phyloP scores from a whole-genome alignment of 2,113 vertebrate species.

The Gnathonemus longibarbis region DNA sequence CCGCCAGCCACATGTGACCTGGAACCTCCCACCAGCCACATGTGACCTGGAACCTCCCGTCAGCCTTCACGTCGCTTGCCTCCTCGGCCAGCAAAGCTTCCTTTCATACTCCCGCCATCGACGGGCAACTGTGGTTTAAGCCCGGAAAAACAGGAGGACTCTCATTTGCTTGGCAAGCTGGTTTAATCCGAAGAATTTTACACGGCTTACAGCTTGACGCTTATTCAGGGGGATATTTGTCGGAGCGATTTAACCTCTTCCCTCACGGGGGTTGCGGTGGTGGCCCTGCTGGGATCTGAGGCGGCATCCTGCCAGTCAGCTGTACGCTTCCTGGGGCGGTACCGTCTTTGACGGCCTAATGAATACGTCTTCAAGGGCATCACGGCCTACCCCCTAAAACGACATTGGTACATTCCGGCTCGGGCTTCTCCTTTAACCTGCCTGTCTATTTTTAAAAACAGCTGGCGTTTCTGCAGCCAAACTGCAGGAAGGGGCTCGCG shows the following conservation, averaged over 20 bases:
- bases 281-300: neutral
- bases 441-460: neutral
- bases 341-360: neutral
- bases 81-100: neutral
- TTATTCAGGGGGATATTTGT: neutral
- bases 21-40: neutral
- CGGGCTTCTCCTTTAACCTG: neutral
- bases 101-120: neutral
- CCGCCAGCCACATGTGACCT: too few species aligned
- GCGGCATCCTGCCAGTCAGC: neutral
- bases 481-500: neutral
- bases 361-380: neutral
- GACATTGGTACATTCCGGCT: neutral
- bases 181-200: constrained; percentile 2
- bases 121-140: neutral
- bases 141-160: neutral
- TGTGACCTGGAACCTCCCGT: neutral
- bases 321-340: neutral
- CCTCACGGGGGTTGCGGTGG: neutral
- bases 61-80: neutral
- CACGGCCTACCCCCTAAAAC: neutral
- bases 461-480: neutral
- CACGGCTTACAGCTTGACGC: neutral
- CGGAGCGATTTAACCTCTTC: neutral
- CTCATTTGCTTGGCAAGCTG: neutral